phyloP scores from a whole-genome alignment of 23 tunicate genomes.

The Phallusia fumigata region DNA sequence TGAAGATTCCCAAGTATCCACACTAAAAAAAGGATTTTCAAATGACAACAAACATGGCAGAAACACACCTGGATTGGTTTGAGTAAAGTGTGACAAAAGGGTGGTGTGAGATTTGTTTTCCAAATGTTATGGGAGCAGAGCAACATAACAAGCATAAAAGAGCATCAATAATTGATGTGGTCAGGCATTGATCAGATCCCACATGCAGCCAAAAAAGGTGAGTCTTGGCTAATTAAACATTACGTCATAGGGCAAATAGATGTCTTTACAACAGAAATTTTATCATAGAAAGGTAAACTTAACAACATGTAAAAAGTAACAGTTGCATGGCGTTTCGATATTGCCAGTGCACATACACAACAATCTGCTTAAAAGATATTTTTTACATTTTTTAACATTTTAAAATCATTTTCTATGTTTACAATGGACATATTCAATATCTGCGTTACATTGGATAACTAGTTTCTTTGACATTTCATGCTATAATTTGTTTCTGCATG shows the following conservation, averaged over 20 bases:
- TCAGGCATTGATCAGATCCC: conserved; percentile 5
- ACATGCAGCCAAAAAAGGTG: conserved; percentile 1
- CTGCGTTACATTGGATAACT: no score
- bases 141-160: background rate
- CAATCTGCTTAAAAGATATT: background rate
- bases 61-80: background rate
- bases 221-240: background rate
- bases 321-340: no score
- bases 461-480: no score
- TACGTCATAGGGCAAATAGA: background rate
- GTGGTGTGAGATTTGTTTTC: background rate
- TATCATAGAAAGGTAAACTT: no score
- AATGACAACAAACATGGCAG: background rate
- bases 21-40: conserved; percentile 27
- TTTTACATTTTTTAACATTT: no score
- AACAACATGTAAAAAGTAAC: no score
- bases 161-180: background rate
- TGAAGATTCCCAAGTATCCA: conserved; percentile 75
- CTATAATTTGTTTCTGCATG: no score
- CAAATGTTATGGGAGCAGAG: background rate
- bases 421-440: no score
- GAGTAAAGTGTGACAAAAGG: background rate
- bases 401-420: no score
- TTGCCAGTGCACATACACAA: no score
- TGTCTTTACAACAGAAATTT: no score